Base-by-base conservation (phyloP, 2,888 invertebrate genomes). In the Orthosia gothica region DNA sequence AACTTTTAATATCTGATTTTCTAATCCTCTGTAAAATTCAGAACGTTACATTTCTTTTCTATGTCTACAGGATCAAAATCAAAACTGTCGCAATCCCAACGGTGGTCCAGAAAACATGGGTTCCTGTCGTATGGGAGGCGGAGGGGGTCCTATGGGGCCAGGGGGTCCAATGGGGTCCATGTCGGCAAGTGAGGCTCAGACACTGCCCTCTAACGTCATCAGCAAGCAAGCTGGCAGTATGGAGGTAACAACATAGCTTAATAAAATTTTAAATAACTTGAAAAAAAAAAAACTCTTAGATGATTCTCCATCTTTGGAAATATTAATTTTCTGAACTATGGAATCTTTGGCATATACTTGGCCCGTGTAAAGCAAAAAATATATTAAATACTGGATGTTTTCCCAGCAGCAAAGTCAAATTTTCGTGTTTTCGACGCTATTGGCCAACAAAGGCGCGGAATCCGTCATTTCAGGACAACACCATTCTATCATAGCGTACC, bases 391-490 rank as follows among this genome's bases (percentile, higher is more conserved):
- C 87, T 80, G 84, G 83, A 87, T 92, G 80, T 93, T 91, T 87
- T 98, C 98, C 98, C 99, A 99, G 96, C 99, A 99, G 95, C 99
- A 99, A 96, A 99, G 99, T 96, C 99, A 99, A 95, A 99, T 99
- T 93, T 99, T 99, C 97, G 99, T 99, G 87, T 99, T 99, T 97
- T 99, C 99, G 32, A 99, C 99, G 13, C 97, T 98, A 89, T 96
- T 99, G 95, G 99, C 99, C 5, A 99, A 99, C 95, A 98, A 99
- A 92, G 99, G 99, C 9, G 99, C 99, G 0, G 99, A 99, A 89
- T 98, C 98, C 18, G 99, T 99, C 18, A 96, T 99, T 79, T 98
- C 98, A 80, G 99, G 99, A 3, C 98, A 99, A 90, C 99, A 98
- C 94, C 98, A 98, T 89, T 98, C 99, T 68, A 99, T 99, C 88